Evolutionary conservation across 2,888 invertebrate genomes (phyloP).

Genomic region (Sinodicranocentrus sp.): DNA sequence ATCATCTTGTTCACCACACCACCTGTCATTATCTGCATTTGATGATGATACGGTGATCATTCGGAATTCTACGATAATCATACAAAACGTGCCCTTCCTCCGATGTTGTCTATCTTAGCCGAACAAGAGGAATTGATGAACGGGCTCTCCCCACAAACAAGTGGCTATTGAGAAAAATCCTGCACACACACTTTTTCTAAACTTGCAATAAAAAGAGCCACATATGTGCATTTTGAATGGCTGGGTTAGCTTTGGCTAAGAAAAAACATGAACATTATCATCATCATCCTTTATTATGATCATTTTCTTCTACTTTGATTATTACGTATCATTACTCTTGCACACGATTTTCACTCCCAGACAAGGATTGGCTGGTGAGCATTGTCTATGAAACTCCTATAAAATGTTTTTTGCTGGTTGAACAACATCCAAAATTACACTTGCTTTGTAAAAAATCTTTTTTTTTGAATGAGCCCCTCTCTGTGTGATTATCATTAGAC

Average conservation of each 20-base stretch:
- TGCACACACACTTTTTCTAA: too few relatives aligned
- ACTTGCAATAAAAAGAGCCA: too few relatives aligned
- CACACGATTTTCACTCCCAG: background rate
- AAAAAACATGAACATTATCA: constrained; percentile 41
- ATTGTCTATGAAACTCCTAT: constrained; percentile 15
- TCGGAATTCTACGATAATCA: background rate
- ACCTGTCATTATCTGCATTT: constrained; percentile 57
- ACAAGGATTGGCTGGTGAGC: background rate
- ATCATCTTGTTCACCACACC: constrained; percentile 57
- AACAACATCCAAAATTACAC: background rate
- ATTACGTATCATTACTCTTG: constrained; percentile 20
- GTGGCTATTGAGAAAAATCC: too few relatives aligned
- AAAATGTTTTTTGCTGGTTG: background rate
- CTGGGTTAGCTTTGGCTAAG: too few relatives aligned
- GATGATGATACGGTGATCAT: constrained; percentile 50
- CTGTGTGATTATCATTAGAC: constrained; percentile 6
- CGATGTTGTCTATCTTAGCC: too few relatives aligned
- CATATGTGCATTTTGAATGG: too few relatives aligned
- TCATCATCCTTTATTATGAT: constrained; percentile 58
- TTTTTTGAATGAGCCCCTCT: constrained; percentile 3
- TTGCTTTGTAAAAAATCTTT: background rate
- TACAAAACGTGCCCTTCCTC: constrained; percentile 4
- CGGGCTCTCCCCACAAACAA: too few relatives aligned
- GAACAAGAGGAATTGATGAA: too few relatives aligned
- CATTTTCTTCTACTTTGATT: constrained; percentile 20